Conservation (phyloP, 2,888 invertebrate genomes). For the Nephrotoma guestfalica region DNA sequence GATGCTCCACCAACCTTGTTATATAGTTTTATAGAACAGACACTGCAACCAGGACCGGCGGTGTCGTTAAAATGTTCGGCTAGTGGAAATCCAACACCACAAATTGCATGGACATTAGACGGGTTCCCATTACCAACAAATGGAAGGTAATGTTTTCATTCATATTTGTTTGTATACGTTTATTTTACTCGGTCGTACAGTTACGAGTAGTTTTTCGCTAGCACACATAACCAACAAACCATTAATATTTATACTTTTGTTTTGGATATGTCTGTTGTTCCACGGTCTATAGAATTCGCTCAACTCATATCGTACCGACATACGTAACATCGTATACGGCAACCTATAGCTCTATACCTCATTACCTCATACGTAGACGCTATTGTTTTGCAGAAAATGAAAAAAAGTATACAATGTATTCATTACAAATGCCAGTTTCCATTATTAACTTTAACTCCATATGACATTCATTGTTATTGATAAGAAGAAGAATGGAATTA, state of each 20-base stretch:
- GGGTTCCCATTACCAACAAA: conserved; percentile 54
- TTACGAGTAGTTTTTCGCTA: neutral
- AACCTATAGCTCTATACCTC: too few relatives aligned
- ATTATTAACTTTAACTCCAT: neutral
- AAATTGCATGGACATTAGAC: conserved; percentile 63
- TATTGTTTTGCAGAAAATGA: neutral
- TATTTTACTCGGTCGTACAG: neutral
- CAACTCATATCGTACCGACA: neutral
- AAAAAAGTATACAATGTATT: neutral
- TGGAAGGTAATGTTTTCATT: conserved; percentile 27
- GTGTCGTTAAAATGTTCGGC: conserved; percentile 66
- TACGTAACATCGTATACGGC: neutral
- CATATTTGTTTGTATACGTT: neutral
- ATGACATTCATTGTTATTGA: neutral
- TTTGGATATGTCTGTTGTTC: neutral
- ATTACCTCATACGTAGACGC: neutral
- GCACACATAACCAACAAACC: neutral
- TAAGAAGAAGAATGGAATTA: neutral
- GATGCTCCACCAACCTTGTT: conserved; percentile 63
- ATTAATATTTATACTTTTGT: neutral
- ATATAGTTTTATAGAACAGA: conserved; percentile 66
- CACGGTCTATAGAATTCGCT: neutral
- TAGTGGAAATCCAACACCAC: conserved; percentile 64
- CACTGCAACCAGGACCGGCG: conserved; percentile 60
- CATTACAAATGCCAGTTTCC: neutral